Percentiles rank a stretch among this genome's conserved stretches.
These are phyloP conservation scores for Phengaris arion DNA, from an alignment of 2,888 invertebrate species.

Conservation along the genomic window DNA sequence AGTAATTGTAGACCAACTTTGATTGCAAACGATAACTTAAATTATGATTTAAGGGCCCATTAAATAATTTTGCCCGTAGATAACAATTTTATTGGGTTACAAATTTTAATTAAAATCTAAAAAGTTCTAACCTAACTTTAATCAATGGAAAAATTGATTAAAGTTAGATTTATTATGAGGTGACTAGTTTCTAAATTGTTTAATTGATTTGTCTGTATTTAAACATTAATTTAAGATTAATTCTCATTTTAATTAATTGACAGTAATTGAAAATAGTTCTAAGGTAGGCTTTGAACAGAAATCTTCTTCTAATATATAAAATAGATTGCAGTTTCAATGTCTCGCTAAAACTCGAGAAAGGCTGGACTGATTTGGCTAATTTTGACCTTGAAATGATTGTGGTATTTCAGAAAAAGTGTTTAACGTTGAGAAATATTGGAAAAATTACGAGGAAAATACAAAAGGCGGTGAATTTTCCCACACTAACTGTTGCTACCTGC, in stretches of 20 bases:
- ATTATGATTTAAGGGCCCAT: not conserved
- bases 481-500: no score
- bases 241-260: not conserved
- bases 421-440: no score
- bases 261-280: no score
- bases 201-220: not conserved
- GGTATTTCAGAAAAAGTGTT: no score
- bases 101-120: not conserved
- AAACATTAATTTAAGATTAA: not conserved
- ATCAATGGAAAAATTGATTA: not conserved
- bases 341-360: no score
- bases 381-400: no score
- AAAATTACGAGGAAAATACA: no score
- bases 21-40: conserved; percentile 14
- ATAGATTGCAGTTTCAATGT: no score
- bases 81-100: not conserved
- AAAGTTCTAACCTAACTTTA: not conserved
- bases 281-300: not conserved
- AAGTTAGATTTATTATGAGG: not conserved
- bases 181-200: not conserved
- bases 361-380: no score
- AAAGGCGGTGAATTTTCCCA: no score
- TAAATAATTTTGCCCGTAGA: not conserved
- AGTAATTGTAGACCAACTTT: not conserved
- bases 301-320: no score